Percentiles rank a stretch among this genome's conserved stretches.
phyloP scores from a whole-genome alignment of 2,113 vertebrate genomes.

The Eudyptes chrysolophus region DNA sequence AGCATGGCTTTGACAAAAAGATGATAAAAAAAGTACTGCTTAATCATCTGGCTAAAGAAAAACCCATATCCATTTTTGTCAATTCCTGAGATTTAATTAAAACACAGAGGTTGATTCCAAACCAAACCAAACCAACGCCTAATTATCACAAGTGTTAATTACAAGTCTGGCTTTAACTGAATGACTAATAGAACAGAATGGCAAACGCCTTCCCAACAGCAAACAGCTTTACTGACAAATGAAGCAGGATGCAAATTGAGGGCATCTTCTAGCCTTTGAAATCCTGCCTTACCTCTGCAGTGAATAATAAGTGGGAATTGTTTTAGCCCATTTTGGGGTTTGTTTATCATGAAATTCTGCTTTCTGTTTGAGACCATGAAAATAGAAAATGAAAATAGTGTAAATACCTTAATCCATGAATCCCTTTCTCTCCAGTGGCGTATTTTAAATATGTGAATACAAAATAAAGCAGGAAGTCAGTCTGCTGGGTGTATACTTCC shows the following conservation, averaged over 20 bases:
- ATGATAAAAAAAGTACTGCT: background rate
- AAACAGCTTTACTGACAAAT: constrained; percentile 69
- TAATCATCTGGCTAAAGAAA: constrained; percentile 49
- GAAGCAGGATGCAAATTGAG: constrained; percentile 68
- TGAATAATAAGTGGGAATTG: constrained; percentile 67
- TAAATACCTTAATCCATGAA: background rate
- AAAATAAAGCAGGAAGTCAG: background rate
- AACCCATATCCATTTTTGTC: constrained; percentile 58
- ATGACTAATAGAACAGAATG: constrained; percentile 71
- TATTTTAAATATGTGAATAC: background rate
- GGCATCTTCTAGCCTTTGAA: constrained; percentile 65
- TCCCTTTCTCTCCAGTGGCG: background rate
- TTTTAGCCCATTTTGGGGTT: constrained; percentile 22
- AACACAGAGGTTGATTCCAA: constrained; percentile 69
- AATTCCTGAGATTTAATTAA: constrained; percentile 70
- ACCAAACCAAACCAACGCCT: constrained; percentile 52
- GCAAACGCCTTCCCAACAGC: constrained; percentile 57
- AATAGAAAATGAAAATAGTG: background rate
- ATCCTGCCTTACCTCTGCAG: constrained; percentile 51
- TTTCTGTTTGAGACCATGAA: background rate
- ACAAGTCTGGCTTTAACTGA: constrained; percentile 63
- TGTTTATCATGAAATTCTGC: constrained; percentile 42
- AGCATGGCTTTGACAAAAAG: background rate
- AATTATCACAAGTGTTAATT: constrained; percentile 73
- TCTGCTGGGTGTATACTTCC: background rate